Conservation (phyloP, 2,888 invertebrate genomes). For the Chymomyza procnemis region DNA sequence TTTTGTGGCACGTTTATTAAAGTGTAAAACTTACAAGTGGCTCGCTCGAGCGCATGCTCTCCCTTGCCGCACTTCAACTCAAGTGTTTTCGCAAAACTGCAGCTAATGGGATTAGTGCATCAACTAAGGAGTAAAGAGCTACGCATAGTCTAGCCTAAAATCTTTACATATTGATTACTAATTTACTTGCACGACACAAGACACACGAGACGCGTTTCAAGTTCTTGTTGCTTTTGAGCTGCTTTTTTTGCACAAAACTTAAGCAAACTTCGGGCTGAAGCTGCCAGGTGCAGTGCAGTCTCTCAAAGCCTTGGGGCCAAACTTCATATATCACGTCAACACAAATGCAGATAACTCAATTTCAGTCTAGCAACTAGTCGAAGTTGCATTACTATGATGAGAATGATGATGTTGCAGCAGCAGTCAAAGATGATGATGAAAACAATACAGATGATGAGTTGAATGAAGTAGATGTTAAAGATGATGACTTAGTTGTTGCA, state of each 20-base stretch:
- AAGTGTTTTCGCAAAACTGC: slow-evolving; percentile 19
- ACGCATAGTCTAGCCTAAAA: slow-evolving; percentile 6
- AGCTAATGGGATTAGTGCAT: slow-evolving; percentile 43
- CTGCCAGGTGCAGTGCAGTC: neutral
- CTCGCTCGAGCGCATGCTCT: slow-evolving; percentile 20
- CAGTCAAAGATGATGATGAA: slow-evolving; percentile 32
- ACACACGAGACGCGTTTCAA: neutral
- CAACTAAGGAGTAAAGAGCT: neutral
- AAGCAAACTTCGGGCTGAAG: slow-evolving; percentile 10
- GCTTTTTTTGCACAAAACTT: neutral
- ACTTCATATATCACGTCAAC: slow-evolving; percentile 45
- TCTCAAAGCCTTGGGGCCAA: slow-evolving; percentile 9
- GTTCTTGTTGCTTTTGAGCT: neutral
- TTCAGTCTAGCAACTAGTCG: slow-evolving; percentile 27
- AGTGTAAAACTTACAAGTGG: slow-evolving; percentile 36
- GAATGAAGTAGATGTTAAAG: no score
- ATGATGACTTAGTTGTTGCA: neutral
- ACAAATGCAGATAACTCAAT: slow-evolving; percentile 51
- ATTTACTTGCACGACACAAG: slow-evolving; percentile 45
- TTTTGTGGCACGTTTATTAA: slow-evolving; percentile 46
- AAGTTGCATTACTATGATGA: slow-evolving; percentile 30
- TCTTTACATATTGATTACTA: slow-evolving; percentile 60
- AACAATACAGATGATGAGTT: slow-evolving; percentile 6
- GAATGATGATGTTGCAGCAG: neutral
- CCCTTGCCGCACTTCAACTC: neutral